Conservation (phyloP, 2,888 invertebrate species). For the Gymnosoma rotundatum region DNA sequence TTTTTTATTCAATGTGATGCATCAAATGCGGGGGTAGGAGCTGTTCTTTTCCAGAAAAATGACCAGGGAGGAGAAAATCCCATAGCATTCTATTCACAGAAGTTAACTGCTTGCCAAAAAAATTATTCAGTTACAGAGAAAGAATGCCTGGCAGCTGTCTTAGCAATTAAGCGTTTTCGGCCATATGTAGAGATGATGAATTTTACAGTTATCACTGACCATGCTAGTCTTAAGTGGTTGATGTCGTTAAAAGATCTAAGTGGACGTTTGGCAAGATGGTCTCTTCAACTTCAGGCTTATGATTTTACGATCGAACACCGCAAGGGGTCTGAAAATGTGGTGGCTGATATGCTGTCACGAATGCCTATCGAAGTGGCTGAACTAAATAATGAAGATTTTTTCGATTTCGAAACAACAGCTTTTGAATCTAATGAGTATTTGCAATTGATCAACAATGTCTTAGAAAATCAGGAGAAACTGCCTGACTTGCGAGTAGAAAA, state of each 20-base stretch:
- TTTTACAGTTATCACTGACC: not conserved
- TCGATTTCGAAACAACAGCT: too few species aligned
- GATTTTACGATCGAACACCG: not conserved
- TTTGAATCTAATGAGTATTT: too few species aligned
- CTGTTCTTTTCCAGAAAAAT: not conserved
- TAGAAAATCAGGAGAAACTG: too few species aligned
- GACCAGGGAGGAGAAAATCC: not conserved
- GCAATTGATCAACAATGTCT: too few species aligned
- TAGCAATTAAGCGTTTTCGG: not conserved
- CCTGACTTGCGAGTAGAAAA: too few species aligned
- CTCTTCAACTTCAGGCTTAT: not conserved
- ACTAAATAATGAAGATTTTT: too few species aligned
- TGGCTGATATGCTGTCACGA: not conserved
- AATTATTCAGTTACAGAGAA: too few species aligned
- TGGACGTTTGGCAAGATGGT: not conserved
- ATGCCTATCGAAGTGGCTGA: too few species aligned
- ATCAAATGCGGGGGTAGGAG: not conserved
- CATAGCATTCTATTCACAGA: too few species aligned
- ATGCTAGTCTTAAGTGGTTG: not conserved
- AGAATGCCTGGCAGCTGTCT: too few species aligned
- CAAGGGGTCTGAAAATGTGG: not conserved
- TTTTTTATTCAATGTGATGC: constrained; percentile 13
- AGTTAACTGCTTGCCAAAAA: too few species aligned
- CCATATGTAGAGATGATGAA: constrained; percentile 29
- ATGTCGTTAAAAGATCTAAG: not conserved